Percentiles rank a stretch among this genome's conserved stretches.
Conservation (phyloP, 2,113 vertebrate species). For the Chitala chitala region DNA sequence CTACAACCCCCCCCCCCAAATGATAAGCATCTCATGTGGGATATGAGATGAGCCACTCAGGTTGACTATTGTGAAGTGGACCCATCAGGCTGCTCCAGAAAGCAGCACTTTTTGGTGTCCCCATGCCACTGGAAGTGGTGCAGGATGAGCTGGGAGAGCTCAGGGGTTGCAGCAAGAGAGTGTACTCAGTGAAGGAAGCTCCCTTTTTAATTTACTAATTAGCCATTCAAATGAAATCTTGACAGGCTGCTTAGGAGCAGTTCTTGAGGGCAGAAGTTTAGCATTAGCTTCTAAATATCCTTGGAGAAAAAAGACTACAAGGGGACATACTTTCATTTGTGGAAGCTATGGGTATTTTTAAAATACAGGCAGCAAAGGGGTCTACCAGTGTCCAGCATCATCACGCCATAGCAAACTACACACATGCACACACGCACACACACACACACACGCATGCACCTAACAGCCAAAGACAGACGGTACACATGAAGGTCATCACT, state of each 20-base stretch:
- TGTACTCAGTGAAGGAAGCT: slow-evolving; percentile 54
- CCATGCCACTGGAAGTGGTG: slow-evolving; percentile 23
- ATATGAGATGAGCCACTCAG: slow-evolving; percentile 48
- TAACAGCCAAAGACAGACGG: too few relatives aligned
- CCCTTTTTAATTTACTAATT: slow-evolving; percentile 72
- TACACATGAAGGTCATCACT: too few relatives aligned
- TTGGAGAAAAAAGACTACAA: slow-evolving; percentile 35
- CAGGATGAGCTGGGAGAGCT: slow-evolving; percentile 32
- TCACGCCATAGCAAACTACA: not conserved
- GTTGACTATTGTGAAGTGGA: slow-evolving; percentile 30
- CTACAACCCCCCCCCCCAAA: not conserved
- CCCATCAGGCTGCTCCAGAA: slow-evolving; percentile 15
- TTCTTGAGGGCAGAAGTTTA: slow-evolving; percentile 53
- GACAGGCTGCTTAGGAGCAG: slow-evolving; percentile 63
- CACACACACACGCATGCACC: too few relatives aligned
- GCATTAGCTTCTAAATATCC: slow-evolving; percentile 63
- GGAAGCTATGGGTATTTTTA: not conserved
- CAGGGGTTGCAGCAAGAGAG: slow-evolving; percentile 45
- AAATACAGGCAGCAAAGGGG: not conserved
- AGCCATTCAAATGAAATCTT: slow-evolving; percentile 74
- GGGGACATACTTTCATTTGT: slow-evolving; percentile 24
- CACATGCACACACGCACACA: too few relatives aligned
- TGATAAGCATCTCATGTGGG: slow-evolving; percentile 23
- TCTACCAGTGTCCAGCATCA: not conserved
- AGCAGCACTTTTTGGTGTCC: slow-evolving; percentile 45